Base-by-base conservation (phyloP, 2,888 invertebrate genomes). In the Pseudococcus viburni region DNA sequence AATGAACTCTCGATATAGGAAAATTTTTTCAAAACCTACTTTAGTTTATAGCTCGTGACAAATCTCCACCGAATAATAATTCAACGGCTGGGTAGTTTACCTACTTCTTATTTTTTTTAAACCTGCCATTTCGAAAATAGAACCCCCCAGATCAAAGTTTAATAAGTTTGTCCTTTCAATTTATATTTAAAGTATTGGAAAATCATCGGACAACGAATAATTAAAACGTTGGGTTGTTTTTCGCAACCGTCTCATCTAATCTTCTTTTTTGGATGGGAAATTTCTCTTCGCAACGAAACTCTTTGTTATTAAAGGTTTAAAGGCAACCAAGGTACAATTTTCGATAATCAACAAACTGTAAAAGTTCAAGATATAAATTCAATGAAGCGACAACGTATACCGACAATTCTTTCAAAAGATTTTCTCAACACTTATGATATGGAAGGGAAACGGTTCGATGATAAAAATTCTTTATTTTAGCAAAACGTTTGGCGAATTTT, bases 331-430 rank as follows among this genome's bases (percentile, higher is more conserved):
- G 59, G 59, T 59, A 59, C 59, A 59, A 59, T 59, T 33, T 73
- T 73, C 68, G 12, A 73, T 73, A 73, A 73, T 73, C 68, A 73
- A 73, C 68, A 12, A 73, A 73, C 68, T 33, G 68, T 73, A 73
- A 73, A 73, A 73, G 68, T 33, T 73, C 68, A 73, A 73, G 68
- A 73, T 73, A 73, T 73, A 26, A 33, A 73, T 73, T 73, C 33
- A 73, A 73, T 73, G 68, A 73, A 73, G 68, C 68, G 68, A 26
- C 68, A 73, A 73, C 68, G 68, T 73, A 73, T 73, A 33, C 26
- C 33, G 12, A 73, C 12, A 73, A 33, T 73, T 73, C 26, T 73
- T 73, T 73, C 68, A 26, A 73, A 73, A 73, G 68, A 73, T 73
- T 73, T 73, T 73, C 68, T 12, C 33, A 26, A 9, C 11, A 26